Percentiles rank a stretch among this genome's conserved stretches.
Evolutionary conservation across 2,797 vertebrate species (phyloP).

Genomic region (Gymnopithys bicolor): DNA sequence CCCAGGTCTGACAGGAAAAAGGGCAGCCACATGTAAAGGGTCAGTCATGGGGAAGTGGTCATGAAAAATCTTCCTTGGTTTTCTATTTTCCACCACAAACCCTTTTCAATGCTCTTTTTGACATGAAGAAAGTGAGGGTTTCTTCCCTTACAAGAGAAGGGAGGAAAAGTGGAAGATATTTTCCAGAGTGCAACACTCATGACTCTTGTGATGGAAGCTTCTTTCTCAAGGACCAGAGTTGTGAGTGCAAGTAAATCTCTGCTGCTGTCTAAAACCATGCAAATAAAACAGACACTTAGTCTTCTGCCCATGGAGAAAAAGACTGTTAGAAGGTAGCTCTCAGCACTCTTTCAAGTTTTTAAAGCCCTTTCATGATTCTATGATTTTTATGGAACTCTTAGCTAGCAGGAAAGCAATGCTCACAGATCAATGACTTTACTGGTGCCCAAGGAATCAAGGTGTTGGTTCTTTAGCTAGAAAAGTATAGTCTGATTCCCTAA

Average conservation of each 20-base stretch:
- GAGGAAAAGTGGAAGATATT: not conserved
- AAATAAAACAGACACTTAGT: not conserved
- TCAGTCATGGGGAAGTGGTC: not conserved
- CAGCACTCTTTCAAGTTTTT: not conserved
- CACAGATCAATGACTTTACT: not conserved
- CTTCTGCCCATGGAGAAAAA: not conserved
- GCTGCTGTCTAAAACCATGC: not conserved
- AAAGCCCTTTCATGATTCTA: not conserved
- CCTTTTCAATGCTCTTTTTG: not conserved
- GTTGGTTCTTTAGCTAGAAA: not conserved
- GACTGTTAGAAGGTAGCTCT: not conserved
- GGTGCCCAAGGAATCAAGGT: not conserved
- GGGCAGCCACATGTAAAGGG: rapidly evolving
- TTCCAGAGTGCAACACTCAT: not conserved
- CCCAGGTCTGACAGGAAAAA: not conserved
- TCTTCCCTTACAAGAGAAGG: not conserved
- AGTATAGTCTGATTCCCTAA: not conserved
- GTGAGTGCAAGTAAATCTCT: not conserved
- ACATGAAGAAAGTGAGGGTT: not conserved
- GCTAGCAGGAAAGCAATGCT: not conserved
- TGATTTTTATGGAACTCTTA: not conserved
- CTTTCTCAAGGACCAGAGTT: not conserved
- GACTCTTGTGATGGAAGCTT: rapidly evolving
- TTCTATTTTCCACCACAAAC: not conserved
- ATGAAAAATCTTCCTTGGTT: rapidly evolving